Evolutionary conservation across 2,113 vertebrate genomes (phyloP).

Genomic region (Phylloscopus trochilus): DNA sequence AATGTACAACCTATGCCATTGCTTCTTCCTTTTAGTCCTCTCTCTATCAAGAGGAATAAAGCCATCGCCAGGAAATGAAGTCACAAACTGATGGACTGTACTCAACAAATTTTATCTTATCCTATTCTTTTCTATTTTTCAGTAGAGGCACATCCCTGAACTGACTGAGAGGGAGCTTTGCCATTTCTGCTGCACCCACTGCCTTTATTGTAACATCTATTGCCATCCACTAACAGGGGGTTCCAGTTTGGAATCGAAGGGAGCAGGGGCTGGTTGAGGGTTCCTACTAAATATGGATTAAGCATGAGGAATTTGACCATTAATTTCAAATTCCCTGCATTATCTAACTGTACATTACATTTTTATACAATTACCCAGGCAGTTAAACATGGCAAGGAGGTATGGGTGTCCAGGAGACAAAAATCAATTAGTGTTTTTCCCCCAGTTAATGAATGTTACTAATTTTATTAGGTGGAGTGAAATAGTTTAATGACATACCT

Average conservation of each 20-base stretch:
- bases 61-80: not conserved
- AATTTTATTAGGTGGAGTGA: slow-evolving; percentile 16
- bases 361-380: not conserved
- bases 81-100: not conserved
- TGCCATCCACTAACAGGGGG: not conserved
- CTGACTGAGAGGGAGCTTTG: not conserved
- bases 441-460: slow-evolving; percentile 22
- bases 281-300: not conserved
- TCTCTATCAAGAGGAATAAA: not conserved
- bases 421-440: slow-evolving; percentile 11
- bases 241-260: not conserved
- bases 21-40: not conserved
- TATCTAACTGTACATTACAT: not conserved
- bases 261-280: not conserved
- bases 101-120: not conserved
- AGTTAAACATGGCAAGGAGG: not conserved
- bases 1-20: not conserved
- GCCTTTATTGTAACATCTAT: not conserved
- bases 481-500: not conserved
- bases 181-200: accelerated
- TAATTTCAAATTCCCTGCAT: not conserved
- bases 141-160: not conserved
- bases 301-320: not conserved
- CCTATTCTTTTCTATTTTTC: not conserved
- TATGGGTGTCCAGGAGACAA: not conserved